Evolutionary conservation across 2,113 vertebrate genomes (phyloP), one percentile per base, ranked within the genome.

Genomic region (Dolichotis patagonum): DNA sequence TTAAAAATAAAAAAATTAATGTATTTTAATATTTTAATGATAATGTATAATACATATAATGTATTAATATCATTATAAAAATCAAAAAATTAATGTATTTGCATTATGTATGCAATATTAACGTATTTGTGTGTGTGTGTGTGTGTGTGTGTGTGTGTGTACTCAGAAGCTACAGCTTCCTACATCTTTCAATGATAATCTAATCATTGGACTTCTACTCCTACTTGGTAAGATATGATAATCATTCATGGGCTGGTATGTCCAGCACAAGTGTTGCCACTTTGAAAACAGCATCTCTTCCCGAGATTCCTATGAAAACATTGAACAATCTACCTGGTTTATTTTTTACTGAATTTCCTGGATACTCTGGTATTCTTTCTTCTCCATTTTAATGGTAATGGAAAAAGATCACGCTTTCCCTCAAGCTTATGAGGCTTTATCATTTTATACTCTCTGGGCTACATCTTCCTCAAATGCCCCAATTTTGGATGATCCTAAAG

Each of bases 391-490:
- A 46, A 13, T 62, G n/a, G 60, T 43, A 69, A 32, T 5, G n/a
- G 14, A 88, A 88, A 69, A 56, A 7, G 13, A 56, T 52, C 56
- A 46, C 30, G 5, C 30, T 60, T 88, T n/a, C 35, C 41, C n/a
- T 20, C 9, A 30, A 58, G 19, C 16, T 10, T 30, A 0, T 19
- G 19, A n/a, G 16, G 11, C 60, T 20, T 16, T 4, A 28, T 24
- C 3, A 54, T 26, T 56, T 67, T 22, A 8, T 14, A 41, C 60
- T 90, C 16, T 20, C 82, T 56, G 43, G 52, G 46, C 8, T 56
- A 35, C 0, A 35, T 16, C 30, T 91, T 32, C 28, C 9, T 75
- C n/a, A 49, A 16, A 62, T 7, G 38, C 5, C 14, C 35, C 11
- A 5, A 28, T 69, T 86, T 63, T 41, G 54, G 41, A 63, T 3